Base-by-base conservation (phyloP, 2,797 vertebrate species). In the Rhyacichthys aspro region DNA sequence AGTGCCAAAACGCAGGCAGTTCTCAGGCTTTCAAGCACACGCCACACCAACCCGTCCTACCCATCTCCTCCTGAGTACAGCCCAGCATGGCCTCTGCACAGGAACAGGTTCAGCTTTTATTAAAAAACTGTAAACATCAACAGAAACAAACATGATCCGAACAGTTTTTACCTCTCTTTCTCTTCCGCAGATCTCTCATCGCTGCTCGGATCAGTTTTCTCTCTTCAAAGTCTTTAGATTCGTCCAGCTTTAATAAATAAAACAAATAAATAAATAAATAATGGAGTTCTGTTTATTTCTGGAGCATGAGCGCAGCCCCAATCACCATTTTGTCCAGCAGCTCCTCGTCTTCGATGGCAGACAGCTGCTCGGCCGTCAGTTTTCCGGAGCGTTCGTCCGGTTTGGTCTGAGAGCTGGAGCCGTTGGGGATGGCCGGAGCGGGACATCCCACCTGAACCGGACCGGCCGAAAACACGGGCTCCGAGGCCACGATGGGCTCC, bases 311-410 rank as follows among this genome's bases (percentile, higher is more conserved):
- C n/a, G n/a, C n/a, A n/a, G n/a, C n/a, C n/a, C n/a, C n/a, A n/a
- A n/a, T n/a, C n/a, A 46, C 97, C 98, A 99, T 98, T 89, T 95
- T 97, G 89, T 99, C 97, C 63, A 99, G 92, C 58, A 95, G 79
- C 12, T 94, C 92, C 65, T 99, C 96, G 3, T 98, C 96, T 67
- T 99, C 95, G 0, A 99, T 95, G 46, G 90, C 90, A 49, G 84
- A 92, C 75, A 99, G 89, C 72, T 96, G 93, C 56, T 96, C 93
- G 0, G 89, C 12, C 0, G 89, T 95, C 74, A 97, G 72, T 8
- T 93, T 93, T 72, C 81, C 88, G 0, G 65, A 64, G 59, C 39
- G 70, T 19, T 90, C 90, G 0, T 75, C 67, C 0, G 81, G 78
- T 79, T 83, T 93, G 48, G 59, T 54, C 37, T 79, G 90, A n/a